These are phyloP conservation scores for Ictidomys tridecemlineatus DNA, from an alignment of 2,113 vertebrate genomes.

Conservation along the genomic window DNA sequence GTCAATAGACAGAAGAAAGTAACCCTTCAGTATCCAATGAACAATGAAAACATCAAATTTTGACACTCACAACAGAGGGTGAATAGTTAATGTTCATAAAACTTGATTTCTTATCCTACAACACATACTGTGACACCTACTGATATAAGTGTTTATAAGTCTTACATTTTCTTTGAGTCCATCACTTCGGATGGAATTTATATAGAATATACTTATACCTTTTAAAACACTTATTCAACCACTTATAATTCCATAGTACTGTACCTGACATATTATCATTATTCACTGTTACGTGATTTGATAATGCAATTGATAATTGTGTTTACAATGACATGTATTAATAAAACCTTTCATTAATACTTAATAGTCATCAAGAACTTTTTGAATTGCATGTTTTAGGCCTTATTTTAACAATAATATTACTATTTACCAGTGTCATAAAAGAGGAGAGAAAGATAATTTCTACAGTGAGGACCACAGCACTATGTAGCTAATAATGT, in stretches of 20 bases:
- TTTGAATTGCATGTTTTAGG: not conserved
- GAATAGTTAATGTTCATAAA: constrained; percentile 5
- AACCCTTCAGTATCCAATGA: not conserved
- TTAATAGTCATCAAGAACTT: constrained; percentile 36
- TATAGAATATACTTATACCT: not conserved
- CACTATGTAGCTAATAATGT: not conserved
- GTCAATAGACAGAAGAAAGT: not conserved
- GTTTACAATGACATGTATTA: not conserved
- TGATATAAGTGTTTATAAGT: constrained; percentile 22
- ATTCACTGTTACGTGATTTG: not conserved
- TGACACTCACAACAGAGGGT: not conserved
- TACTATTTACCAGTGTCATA: not conserved
- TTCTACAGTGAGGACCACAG: not conserved
- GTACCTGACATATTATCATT: not conserved
- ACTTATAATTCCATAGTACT: not conserved
- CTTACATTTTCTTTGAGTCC: constrained; percentile 15
- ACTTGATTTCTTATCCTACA: not conserved
- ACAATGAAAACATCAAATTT: not conserved
- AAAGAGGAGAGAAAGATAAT: not conserved
- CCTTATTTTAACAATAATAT: not conserved
- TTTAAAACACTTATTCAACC: not conserved
- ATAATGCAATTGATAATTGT: constrained; percentile 20
- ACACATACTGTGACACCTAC: not conserved
- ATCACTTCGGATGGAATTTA: constrained; percentile 31
- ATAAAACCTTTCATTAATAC: not conserved